phyloP scores from a whole-genome alignment of 2,888 invertebrate species.

The Cremastinae sp. region DNA sequence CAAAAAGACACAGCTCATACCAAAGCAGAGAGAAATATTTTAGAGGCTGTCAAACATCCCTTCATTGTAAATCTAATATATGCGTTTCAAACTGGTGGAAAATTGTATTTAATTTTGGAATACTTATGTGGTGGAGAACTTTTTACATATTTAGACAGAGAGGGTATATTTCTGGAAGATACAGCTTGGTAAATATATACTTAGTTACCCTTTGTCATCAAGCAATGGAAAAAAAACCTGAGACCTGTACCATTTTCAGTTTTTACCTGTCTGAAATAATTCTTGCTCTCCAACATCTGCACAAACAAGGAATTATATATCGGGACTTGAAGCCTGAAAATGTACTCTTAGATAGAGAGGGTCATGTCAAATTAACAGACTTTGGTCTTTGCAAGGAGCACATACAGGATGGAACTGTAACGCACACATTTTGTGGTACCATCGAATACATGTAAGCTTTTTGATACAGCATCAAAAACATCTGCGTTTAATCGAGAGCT shows the following conservation, averaged over 20 bases:
- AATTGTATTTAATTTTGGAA: conserved; percentile 88
- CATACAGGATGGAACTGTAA: conserved; percentile 91
- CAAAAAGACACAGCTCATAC: conserved; percentile 91
- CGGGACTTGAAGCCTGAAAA: conserved; percentile 99
- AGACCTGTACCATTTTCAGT: conserved; percentile 73
- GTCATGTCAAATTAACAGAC: conserved; percentile 86
- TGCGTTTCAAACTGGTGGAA: conserved; percentile 89
- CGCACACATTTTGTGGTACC: conserved; percentile 99
- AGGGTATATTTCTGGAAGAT: conserved; percentile 89
- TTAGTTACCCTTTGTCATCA: too few relatives aligned
- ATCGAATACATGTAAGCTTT: conserved; percentile 99
- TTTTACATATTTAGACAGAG: conserved; percentile 88
- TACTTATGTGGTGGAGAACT: conserved; percentile 89
- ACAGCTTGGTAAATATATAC: conserved; percentile 85
- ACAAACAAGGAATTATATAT: conserved; percentile 85
- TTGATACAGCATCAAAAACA: not conserved
- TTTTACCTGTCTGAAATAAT: conserved; percentile 88
- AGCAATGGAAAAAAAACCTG: too few relatives aligned
- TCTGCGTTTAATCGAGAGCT: not conserved
- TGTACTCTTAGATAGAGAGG: conserved; percentile 95
- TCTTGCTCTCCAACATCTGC: conserved; percentile 87
- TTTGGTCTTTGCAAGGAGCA: conserved; percentile 79
- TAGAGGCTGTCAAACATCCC: conserved; percentile 88
- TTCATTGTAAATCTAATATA: conserved; percentile 89
- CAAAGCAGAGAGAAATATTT: conserved; percentile 89